A percentile compares a stretch with the other conserved stretches of the same genome.
Conservation (phyloP, 2,113 vertebrate species). For the Anseranas semipalmata region DNA sequence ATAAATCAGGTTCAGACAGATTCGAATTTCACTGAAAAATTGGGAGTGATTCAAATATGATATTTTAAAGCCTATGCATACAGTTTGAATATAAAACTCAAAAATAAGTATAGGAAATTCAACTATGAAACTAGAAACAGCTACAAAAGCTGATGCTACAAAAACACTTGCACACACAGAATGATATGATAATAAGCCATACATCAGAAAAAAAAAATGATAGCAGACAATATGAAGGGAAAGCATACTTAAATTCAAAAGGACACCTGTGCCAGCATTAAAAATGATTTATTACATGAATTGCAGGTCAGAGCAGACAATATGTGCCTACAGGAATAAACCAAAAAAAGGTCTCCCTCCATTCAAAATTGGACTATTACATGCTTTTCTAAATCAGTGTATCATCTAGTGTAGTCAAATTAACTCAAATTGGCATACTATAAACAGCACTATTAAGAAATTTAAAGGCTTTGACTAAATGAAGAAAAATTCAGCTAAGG, state of each 20-base stretch:
- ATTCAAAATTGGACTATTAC: not conserved
- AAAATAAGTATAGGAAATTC: not conserved
- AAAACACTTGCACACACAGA: slow-evolving; percentile 34
- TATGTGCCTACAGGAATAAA: not conserved
- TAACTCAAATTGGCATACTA: slow-evolving; percentile 50
- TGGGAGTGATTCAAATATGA: not conserved
- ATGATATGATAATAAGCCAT: slow-evolving; percentile 59
- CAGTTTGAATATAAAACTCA: not conserved
- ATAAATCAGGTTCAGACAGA: slow-evolving; percentile 45
- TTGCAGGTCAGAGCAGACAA: slow-evolving; percentile 35
- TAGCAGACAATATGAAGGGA: slow-evolving; percentile 35
- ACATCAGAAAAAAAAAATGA: slow-evolving; percentile 48
- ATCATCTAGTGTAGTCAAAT: slow-evolving; percentile 29
- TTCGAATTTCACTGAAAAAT: slow-evolving; percentile 33
- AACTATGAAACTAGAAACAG: slow-evolving; percentile 28
- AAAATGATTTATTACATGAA: slow-evolving; percentile 53
- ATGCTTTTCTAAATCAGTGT: slow-evolving; percentile 38
- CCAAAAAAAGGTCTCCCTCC: slow-evolving; percentile 5
- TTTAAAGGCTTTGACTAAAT: slow-evolving; percentile 45
- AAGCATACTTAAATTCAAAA: slow-evolving; percentile 62
- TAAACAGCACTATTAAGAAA: slow-evolving; percentile 53
- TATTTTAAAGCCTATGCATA: slow-evolving; percentile 14
- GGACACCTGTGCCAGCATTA: slow-evolving; percentile 7
- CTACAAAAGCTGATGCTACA: slow-evolving; percentile 29
- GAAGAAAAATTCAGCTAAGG: slow-evolving; percentile 31